phyloP scores from a whole-genome alignment of 92 coral and sea anemone genomes.

The Porites divaricata region DNA sequence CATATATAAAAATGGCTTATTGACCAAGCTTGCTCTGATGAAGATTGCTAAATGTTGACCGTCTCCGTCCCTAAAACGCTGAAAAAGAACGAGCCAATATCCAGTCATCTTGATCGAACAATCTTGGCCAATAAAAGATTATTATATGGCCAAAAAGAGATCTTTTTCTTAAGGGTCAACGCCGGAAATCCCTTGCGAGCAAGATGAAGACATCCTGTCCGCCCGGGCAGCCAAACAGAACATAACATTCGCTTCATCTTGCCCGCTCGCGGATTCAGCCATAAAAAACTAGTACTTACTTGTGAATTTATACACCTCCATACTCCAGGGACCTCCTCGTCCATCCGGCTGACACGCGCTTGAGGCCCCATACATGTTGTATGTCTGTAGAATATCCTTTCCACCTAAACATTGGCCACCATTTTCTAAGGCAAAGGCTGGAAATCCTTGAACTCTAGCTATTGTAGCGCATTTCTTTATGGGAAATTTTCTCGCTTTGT shows the following conservation, averaged over 20 bases:
- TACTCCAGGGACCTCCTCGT: slow-evolving; percentile 95
- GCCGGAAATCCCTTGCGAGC: background rate
- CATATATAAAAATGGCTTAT: too few species aligned
- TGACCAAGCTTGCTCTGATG: too few species aligned
- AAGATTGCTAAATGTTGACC: too few species aligned
- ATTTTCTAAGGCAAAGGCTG: slow-evolving; percentile 92
- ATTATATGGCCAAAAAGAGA: too few species aligned
- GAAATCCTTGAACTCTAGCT: slow-evolving; percentile 89
- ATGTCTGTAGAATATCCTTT: slow-evolving; percentile 73
- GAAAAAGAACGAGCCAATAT: too few species aligned
- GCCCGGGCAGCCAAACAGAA: too few species aligned
- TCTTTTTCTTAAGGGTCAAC: too few species aligned
- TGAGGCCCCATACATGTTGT: slow-evolving; percentile 93
- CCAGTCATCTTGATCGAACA: too few species aligned
- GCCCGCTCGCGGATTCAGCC: too few species aligned
- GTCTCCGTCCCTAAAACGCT: too few species aligned
- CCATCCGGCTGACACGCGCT: slow-evolving; percentile 86
- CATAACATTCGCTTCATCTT: background rate
- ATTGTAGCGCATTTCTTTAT: slow-evolving; percentile 88
- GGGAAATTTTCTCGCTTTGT: slow-evolving; percentile 75
- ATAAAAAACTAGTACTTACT: slow-evolving; percentile 64
- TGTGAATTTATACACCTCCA: slow-evolving; percentile 94
- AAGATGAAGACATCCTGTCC: background rate
- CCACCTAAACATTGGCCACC: slow-evolving; percentile 98
- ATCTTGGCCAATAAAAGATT: too few species aligned